These are phyloP conservation scores for Bolinopsis microptera DNA, from an alignment of 37 sponge, comb jelly and placozoan genomes.

Conservation along the genomic window DNA sequence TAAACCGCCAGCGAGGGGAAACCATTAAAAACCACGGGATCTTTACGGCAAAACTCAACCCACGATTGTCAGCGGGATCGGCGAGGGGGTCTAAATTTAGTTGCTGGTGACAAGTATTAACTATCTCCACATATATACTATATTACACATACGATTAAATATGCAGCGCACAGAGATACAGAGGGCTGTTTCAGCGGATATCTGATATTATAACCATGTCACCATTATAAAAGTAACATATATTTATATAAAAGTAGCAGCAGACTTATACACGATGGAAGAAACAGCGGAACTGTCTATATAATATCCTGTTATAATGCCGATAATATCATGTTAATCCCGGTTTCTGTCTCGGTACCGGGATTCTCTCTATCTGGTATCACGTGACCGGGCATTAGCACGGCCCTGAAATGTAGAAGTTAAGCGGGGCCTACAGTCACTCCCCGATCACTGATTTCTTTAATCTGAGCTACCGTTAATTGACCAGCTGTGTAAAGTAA, in stretches of 20 bases:
- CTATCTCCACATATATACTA: too few relatives aligned
- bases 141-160: neutral
- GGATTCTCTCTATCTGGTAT: neutral
- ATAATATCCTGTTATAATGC: too few relatives aligned
- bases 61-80: neutral
- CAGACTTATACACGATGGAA: too few relatives aligned
- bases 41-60: neutral
- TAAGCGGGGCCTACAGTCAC: neutral
- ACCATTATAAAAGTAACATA: neutral
- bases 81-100: neutral
- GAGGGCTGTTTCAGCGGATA: neutral
- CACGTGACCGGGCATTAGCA: too few relatives aligned
- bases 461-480: neutral
- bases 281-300: too few relatives aligned
- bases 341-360: neutral
- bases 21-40: neutral
- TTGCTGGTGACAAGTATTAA: neutral
- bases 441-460: neutral
- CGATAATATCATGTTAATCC: neutral
- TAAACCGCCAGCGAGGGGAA: neutral
- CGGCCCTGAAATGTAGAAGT: neutral
- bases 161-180: neutral
- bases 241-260: too few relatives aligned
- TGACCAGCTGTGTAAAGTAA: constrained; percentile 18
- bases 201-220: neutral